A percentile compares a stretch with the other conserved stretches of the same genome.
These are phyloP conservation scores for Rhagoletis pomonella DNA, from an alignment of 1,140 invertebrate species.

Conservation along the genomic window DNA sequence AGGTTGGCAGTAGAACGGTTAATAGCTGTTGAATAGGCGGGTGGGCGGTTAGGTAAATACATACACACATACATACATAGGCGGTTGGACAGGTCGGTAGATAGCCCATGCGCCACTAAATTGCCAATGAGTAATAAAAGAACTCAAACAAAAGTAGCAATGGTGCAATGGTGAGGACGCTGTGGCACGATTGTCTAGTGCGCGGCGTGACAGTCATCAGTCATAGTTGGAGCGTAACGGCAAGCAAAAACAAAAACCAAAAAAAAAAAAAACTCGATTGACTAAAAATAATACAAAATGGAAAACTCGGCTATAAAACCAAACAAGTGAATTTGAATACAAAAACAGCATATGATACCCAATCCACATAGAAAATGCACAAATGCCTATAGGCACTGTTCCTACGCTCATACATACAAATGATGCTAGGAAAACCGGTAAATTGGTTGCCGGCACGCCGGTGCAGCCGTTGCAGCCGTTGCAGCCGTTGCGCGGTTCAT, in stretches of 20 bases:
- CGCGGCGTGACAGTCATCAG: neutral
- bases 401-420: neutral
- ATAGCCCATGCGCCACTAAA: constrained; percentile 23
- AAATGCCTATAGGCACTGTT: neutral
- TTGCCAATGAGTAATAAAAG: neutral
- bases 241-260: neutral
- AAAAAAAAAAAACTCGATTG: neutral
- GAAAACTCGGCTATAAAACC: neutral
- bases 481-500: neutral
- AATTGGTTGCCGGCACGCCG: constrained; percentile 27
- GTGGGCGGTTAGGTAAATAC: neutral
- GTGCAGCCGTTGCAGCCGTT: neutral
- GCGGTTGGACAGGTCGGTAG: neutral
- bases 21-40: constrained; percentile 20
- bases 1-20: neutral
- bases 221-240: constrained; percentile 35
- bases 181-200: neutral
- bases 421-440: neutral
- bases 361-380: neutral
- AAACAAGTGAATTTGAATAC: constrained; percentile 43
- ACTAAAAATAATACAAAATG: constrained; percentile 18
- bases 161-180: neutral
- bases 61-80: neutral
- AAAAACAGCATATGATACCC: neutral
- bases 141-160: neutral